Base-by-base conservation (phyloP, 2,113 vertebrate species). In the Scartelaos histophorus region DNA sequence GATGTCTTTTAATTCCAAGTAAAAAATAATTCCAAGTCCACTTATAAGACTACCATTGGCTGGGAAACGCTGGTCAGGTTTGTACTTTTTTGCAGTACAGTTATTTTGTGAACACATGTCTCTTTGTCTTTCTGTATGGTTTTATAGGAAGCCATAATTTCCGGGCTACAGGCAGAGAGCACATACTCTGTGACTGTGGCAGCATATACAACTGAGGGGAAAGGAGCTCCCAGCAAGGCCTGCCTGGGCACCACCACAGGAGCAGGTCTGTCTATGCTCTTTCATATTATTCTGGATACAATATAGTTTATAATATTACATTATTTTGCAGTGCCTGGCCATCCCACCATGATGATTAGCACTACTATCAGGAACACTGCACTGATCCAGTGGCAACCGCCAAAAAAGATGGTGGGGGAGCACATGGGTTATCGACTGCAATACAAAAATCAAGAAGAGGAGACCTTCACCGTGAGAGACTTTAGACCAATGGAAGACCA, bases 351-450 rank as follows among this genome's bases (percentile, higher is more conserved):
- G 96, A 96, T 97, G 95, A 96, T 99, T 91, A 98, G 96, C 90
- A 95, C 96, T 80, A 98, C 97, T n/a, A 94, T 95, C 66, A 95
- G 96, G 85, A 98, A 97, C 90, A 99, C 97, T 0, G 97, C 97
- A 1, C 93, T 99, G 76, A 95, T 99, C 87, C 97, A 99, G 93
- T 99, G 97, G 97, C 96, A 98, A 90, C 96, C 96, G 3, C 97
- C 97, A 62, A 96, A 96, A 87, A 96, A 98, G 83, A 95, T 96
- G 88, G 94, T 95, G 0, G 97, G 96, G 5, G 96, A 98, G 84
- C 95, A 97, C 76, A 85, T 96, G 75, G 97, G 97, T 75, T 99
- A 97, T 88, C 94, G 94, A 75, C 92, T 99, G 74, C 95, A 95
- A 82, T 99, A 95, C 90, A 94, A 93, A 84, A 93, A 96, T 53